Conservation (phyloP, 2,113 vertebrate genomes). For the Hippolais icterina region DNA sequence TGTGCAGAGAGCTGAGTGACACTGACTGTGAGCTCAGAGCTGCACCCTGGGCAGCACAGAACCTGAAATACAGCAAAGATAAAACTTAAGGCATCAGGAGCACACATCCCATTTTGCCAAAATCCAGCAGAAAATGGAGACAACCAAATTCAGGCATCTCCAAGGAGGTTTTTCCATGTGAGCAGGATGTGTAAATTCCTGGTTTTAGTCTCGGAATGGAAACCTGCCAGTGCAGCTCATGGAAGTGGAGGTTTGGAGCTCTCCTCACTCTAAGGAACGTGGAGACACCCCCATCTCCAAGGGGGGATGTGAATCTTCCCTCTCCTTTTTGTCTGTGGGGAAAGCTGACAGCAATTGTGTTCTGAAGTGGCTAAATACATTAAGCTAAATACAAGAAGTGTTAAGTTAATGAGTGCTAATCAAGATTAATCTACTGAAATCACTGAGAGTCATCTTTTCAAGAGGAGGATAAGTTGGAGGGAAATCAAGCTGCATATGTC, state of each 20-base stretch:
- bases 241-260: neutral
- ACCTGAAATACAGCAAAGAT: no score
- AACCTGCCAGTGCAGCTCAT: neutral
- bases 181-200: neutral
- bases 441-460: neutral
- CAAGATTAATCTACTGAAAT: conserved; percentile 18
- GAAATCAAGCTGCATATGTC: conserved; percentile 33
- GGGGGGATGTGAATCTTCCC: neutral
- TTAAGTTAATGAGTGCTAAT: conserved; percentile 31
- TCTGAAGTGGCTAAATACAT: neutral
- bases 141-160: neutral
- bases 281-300: neutral
- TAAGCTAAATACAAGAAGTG: neutral
- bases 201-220: neutral
- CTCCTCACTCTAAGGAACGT: neutral
- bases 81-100: no score
- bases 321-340: neutral
- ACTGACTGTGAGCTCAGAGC: no score
- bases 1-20: no score
- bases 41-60: no score
- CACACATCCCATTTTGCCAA: neutral
- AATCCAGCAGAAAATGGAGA: neutral
- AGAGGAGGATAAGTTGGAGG: conserved; percentile 3
- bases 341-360: neutral
- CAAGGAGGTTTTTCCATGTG: neutral